A percentile compares a stretch with the other conserved stretches of the same genome.
Conservation (phyloP, 2,797 vertebrate genomes). For the Heteromormyrus szaboi region DNA sequence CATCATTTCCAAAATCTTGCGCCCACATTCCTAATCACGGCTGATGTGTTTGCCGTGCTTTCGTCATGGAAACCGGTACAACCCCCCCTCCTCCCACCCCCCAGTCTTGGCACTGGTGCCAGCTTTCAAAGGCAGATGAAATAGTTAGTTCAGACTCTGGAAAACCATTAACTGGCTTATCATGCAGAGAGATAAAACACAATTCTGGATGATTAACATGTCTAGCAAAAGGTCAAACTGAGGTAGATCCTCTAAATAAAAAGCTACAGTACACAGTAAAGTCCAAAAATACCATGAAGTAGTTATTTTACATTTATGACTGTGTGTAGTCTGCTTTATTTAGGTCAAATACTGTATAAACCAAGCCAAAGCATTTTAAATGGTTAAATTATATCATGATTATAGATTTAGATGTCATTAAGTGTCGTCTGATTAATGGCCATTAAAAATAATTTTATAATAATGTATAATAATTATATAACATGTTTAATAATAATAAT, state of each 20-base stretch:
- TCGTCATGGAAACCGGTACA: not conserved
- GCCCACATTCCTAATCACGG: not conserved
- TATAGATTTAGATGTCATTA: not conserved
- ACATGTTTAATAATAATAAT: no score
- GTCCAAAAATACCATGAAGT: not conserved
- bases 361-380: not conserved
- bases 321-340: not conserved
- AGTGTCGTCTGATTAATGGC: not conserved
- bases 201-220: not conserved
- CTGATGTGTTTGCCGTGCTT: not conserved
- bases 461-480: not conserved
- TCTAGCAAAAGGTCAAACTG: not conserved
- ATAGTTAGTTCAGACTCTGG: not conserved
- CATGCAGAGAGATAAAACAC: not conserved
- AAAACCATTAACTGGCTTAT: not conserved
- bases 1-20: not conserved
- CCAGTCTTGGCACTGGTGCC: not conserved
- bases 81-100: not conserved
- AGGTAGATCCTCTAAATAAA: not conserved
- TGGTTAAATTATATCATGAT: not conserved
- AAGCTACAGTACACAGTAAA: not conserved
- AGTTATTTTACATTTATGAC: not conserved
- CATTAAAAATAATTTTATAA: not conserved
- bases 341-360: not conserved
- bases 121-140: not conserved